Evolutionary conservation across 2,888 invertebrate genomes (phyloP).

Genomic region (Sipha maydis): DNA sequence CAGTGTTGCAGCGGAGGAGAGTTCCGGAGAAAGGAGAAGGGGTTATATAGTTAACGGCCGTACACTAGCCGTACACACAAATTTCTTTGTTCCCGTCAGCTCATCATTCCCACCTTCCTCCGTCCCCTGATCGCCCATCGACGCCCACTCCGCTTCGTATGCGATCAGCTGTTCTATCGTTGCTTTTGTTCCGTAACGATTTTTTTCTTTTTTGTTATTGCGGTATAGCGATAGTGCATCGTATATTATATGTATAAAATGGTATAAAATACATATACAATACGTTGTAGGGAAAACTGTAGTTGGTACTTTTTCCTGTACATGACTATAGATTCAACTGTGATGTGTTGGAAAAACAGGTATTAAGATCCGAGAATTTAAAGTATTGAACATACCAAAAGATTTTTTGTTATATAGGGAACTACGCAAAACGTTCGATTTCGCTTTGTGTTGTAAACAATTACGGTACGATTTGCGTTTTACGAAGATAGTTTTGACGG

Average conservation of each 20-base stretch:
- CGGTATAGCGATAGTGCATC: too few species aligned
- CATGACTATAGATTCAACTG: too few species aligned
- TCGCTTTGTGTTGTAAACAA: too few species aligned
- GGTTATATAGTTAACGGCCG: slow-evolving; percentile 23
- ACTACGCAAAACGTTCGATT: background rate
- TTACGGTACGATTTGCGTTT: too few species aligned
- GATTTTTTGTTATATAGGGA: background rate
- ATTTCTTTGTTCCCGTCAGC: slow-evolving; percentile 54
- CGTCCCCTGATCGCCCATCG: background rate
- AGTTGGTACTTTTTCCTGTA: too few species aligned
- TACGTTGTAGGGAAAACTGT: too few species aligned
- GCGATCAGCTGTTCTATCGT: slow-evolving; percentile 53
- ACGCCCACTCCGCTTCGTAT: background rate
- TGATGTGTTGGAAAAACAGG: too few species aligned
- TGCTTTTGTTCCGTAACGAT: slow-evolving; percentile 61
- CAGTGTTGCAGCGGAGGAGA: background rate
- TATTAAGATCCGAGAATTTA: too few species aligned
- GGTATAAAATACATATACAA: too few species aligned
- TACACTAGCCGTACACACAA: slow-evolving; percentile 10
- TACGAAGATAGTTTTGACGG: background rate
- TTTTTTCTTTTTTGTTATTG: background rate
- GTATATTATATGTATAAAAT: too few species aligned
- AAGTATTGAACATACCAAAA: background rate
- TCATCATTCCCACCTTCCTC: background rate
- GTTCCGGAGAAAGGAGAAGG: slow-evolving; percentile 16